Percentiles rank a stretch among this genome's conserved stretches.
Conservation (phyloP, 2,797 vertebrate species). For the Clamator glandarius region DNA sequence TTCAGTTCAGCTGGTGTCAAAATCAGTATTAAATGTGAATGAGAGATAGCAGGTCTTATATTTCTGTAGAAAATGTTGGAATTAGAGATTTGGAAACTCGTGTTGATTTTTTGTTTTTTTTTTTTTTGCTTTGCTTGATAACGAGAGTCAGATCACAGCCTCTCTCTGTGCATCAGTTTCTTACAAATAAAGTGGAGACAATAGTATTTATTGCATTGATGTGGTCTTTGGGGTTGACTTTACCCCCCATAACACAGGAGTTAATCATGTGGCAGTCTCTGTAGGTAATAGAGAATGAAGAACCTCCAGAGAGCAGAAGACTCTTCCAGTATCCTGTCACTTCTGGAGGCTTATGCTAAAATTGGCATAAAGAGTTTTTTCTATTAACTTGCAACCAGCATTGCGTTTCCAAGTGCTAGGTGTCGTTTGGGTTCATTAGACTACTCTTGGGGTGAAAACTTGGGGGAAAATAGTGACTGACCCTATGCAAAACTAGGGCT, state of each 20-base stretch:
- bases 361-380: not conserved
- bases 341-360: not conserved
- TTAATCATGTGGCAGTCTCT: not conserved
- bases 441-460: not conserved
- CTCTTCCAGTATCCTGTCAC: not conserved
- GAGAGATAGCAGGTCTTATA: not conserved
- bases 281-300: not conserved
- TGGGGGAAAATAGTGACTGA: not conserved
- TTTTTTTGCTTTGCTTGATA: not conserved
- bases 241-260: not conserved
- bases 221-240: not conserved
- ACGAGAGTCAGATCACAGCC: not conserved
- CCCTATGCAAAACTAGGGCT: not conserved
- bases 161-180: not conserved
- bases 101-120: too few relatives aligned
- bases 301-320: not conserved
- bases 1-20: not conserved
- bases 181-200: not conserved
- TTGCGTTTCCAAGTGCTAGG: not conserved
- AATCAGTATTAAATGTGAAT: not conserved
- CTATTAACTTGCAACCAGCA: not conserved
- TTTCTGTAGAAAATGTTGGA: not conserved
- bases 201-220: not conserved
- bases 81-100: not conserved
- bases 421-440: not conserved